Conservation (phyloP, 2,113 vertebrate genomes). For the Oenanthe melanoleuca region DNA sequence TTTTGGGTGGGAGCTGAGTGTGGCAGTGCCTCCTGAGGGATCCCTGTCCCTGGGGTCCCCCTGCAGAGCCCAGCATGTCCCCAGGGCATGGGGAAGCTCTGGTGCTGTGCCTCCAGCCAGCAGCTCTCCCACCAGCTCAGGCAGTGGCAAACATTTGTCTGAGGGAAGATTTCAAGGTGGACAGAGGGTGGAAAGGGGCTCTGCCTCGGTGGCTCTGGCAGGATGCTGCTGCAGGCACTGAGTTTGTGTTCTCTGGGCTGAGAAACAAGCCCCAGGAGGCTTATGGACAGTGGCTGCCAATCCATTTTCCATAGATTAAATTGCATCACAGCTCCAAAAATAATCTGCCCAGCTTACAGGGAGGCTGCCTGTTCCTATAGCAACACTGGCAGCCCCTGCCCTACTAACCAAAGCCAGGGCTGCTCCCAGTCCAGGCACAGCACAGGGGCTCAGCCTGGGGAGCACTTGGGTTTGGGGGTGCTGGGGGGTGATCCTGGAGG, state of each 20-base stretch:
- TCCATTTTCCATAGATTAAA: slow-evolving; percentile 56
- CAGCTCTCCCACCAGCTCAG: background rate
- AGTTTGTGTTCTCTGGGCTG: background rate
- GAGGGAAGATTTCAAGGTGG: background rate
- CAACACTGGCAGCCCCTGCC: slow-evolving; percentile 77
- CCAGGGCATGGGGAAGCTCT: fast-evolving
- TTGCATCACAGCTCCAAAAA: slow-evolving; percentile 70
- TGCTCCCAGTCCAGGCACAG: background rate
- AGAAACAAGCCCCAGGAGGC: background rate
- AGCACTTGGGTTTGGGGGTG: fast-evolving
- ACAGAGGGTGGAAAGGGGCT: background rate
- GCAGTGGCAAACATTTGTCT: background rate
- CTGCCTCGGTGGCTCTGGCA: background rate
- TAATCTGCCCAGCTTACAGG: slow-evolving; percentile 43
- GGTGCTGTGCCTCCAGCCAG: background rate
- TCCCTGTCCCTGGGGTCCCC: background rate
- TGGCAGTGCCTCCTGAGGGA: fast-evolving
- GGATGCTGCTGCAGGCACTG: background rate
- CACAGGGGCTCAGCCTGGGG: fast-evolving
- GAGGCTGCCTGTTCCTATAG: slow-evolving; percentile 77
- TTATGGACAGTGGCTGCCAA: background rate
- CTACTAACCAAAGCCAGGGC: background rate
- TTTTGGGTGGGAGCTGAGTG: fast-evolving
- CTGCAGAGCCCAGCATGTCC: fast-evolving
- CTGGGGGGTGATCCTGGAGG: background rate